Percentiles rank a stretch among this genome's conserved stretches.
These are phyloP conservation scores for Diacarnus erythraeanus DNA, from an alignment of 37 sponge, comb jelly and placozoan genomes.

Conservation along the genomic window DNA sequence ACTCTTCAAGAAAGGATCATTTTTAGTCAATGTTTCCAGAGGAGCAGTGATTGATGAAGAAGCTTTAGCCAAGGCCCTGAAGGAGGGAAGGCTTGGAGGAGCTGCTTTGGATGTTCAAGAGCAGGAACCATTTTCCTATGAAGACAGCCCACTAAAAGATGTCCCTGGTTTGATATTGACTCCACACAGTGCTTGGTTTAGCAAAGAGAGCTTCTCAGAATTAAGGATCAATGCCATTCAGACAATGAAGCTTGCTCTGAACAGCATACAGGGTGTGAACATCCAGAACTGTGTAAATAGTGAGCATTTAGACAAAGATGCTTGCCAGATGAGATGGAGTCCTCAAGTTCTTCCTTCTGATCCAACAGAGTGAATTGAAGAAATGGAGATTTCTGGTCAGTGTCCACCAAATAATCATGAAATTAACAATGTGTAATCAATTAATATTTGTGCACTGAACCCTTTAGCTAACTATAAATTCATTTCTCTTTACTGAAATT, in stretches of 20 bases:
- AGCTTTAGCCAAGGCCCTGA: slow-evolving; percentile 76
- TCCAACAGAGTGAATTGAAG: too few relatives aligned
- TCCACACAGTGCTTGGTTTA: slow-evolving; percentile 84
- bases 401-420: too few relatives aligned
- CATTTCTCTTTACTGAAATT: too few relatives aligned
- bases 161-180: slow-evolving; percentile 64
- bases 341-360: too few relatives aligned
- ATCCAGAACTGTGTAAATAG: slow-evolving; percentile 51
- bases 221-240: slow-evolving; percentile 27
- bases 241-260: slow-evolving; percentile 39
- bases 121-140: slow-evolving; percentile 57
- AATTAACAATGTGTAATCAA: too few relatives aligned
- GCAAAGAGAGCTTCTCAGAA: slow-evolving; percentile 64
- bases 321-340: slow-evolving; percentile 49
- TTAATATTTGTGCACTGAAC: too few relatives aligned
- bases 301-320: slow-evolving; percentile 23
- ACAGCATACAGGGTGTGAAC: slow-evolving; percentile 11
- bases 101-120: slow-evolving; percentile 85
- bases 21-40: slow-evolving; percentile 74
- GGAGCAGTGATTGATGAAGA: slow-evolving; percentile 80
- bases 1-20: slow-evolving; percentile 73
- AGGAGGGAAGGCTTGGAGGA: slow-evolving; percentile 65
- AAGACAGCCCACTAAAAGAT: slow-evolving; percentile 46
- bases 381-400: too few relatives aligned
- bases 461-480: too few relatives aligned